Percentiles rank a stretch among this genome's conserved stretches.
Conservation (phyloP, 2,113 vertebrate genomes). For the Oreocharis arfaki region DNA sequence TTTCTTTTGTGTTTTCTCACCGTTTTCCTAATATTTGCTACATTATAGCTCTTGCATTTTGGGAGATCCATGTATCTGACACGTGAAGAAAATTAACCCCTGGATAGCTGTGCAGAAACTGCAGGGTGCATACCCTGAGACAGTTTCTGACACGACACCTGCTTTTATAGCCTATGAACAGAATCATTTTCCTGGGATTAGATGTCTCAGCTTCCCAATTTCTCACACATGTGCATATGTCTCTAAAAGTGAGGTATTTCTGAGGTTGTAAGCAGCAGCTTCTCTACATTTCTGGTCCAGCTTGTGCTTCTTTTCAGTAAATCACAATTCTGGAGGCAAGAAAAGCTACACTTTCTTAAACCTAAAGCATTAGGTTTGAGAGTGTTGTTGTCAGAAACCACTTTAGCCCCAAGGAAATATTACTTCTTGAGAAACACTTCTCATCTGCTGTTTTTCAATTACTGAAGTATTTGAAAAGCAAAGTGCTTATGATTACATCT, state of each 20-base stretch:
- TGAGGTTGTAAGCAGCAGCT: not conserved
- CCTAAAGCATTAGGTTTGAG: not conserved
- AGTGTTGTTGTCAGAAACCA: not conserved
- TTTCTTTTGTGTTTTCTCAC: not conserved
- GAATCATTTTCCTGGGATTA: not conserved
- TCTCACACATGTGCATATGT: not conserved
- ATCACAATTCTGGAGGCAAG: not conserved
- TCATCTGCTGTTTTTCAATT: slow-evolving; percentile 23
- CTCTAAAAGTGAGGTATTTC: not conserved
- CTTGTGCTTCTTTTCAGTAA: not conserved
- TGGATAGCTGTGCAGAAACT: not conserved
- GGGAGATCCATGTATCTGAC: not conserved
- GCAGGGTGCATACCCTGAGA: not conserved
- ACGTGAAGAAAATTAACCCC: not conserved
- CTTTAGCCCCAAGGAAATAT: not conserved
- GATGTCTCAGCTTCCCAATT: not conserved
- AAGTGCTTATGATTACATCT: not conserved
- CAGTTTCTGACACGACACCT: not conserved
- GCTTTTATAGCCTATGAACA: not conserved
- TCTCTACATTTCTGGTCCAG: not conserved
- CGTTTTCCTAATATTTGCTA: not conserved
- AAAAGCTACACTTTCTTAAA: not conserved
- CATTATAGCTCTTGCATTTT: not conserved
- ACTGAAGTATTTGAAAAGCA: not conserved
- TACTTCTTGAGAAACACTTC: not conserved